Percentiles rank a stretch among this genome's conserved stretches.
Conservation (phyloP, 2,888 invertebrate species). For the Synanthedon andrenaeformis region DNA sequence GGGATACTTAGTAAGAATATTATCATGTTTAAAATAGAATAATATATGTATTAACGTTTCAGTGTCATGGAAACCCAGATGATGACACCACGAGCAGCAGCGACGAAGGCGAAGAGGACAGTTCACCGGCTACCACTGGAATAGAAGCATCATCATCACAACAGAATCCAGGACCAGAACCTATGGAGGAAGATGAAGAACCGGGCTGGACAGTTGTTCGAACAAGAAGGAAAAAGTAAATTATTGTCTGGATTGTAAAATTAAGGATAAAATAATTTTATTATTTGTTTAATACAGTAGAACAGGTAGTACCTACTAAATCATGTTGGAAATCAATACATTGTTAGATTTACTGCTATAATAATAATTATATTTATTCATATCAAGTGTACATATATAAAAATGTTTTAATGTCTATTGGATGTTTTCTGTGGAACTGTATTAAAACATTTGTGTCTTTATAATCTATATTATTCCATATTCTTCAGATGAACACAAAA, state of each 20-base stretch:
- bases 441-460: no score
- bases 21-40: not conserved
- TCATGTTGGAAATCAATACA: not conserved
- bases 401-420: not conserved
- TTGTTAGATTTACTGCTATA: not conserved
- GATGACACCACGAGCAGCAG: constrained; percentile 59
- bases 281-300: not conserved
- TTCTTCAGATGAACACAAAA: no score
- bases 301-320: not conserved
- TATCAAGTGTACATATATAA: not conserved
- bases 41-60: not conserved
- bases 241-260: not conserved
- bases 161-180: constrained; percentile 16
- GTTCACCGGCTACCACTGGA: not conserved
- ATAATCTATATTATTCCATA: no score
- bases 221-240: constrained; percentile 62
- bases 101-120: constrained; percentile 35
- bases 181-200: constrained; percentile 64
- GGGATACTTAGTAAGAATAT: no score
- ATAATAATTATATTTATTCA: not conserved
- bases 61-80: constrained; percentile 61
- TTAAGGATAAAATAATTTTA: no score
- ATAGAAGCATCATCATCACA: constrained; percentile 24
- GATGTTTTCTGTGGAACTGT: no score
- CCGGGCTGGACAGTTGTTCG: constrained; percentile 78